Evolutionary conservation across 2,113 vertebrate species (phyloP).

Genomic region (Chionis minor): DNA sequence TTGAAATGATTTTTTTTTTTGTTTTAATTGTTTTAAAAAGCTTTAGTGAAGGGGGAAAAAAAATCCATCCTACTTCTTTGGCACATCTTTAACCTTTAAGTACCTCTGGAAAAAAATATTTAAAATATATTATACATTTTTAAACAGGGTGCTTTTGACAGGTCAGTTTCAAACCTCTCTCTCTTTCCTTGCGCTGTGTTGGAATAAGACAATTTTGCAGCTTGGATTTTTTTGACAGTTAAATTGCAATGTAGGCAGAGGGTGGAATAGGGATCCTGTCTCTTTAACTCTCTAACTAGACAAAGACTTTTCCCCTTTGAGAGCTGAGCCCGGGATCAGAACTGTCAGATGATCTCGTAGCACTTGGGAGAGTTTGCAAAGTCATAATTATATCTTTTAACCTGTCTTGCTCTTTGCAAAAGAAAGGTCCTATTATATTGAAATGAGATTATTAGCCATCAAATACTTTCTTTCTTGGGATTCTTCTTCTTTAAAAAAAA

Average conservation of each 20-base stretch:
- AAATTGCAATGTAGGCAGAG: conserved; percentile 85
- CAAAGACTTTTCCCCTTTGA: conserved; percentile 82
- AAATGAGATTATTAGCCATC: conserved; percentile 91
- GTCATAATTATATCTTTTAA: conserved; percentile 92
- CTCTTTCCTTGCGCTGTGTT: conserved; percentile 55
- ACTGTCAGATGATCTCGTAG: conserved; percentile 84
- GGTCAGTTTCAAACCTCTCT: conserved; percentile 70
- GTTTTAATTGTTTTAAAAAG: conserved; percentile 72
- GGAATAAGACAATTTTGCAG: conserved; percentile 75
- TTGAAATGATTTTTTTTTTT: conserved; percentile 28
- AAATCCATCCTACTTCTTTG: conserved; percentile 52
- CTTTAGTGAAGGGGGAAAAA: neutral
- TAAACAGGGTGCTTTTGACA: conserved; percentile 71
- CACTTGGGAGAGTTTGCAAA: conserved; percentile 86
- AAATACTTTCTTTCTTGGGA: conserved; percentile 85
- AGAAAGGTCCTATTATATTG: conserved; percentile 91
- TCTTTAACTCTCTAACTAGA: conserved; percentile 82
- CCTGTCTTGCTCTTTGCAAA: conserved; percentile 87
- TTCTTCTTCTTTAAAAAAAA: conserved; percentile 74
- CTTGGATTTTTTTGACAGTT: conserved; percentile 82
- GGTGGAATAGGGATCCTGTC: conserved; percentile 78
- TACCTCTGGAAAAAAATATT: conserved; percentile 57
- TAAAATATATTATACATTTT: conserved; percentile 72
- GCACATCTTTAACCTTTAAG: conserved; percentile 73
- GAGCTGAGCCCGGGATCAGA: conserved; percentile 81